These are phyloP conservation scores for Catagonus wagneri DNA, from an alignment of 2,113 vertebrate genomes.

Conservation along the genomic window DNA sequence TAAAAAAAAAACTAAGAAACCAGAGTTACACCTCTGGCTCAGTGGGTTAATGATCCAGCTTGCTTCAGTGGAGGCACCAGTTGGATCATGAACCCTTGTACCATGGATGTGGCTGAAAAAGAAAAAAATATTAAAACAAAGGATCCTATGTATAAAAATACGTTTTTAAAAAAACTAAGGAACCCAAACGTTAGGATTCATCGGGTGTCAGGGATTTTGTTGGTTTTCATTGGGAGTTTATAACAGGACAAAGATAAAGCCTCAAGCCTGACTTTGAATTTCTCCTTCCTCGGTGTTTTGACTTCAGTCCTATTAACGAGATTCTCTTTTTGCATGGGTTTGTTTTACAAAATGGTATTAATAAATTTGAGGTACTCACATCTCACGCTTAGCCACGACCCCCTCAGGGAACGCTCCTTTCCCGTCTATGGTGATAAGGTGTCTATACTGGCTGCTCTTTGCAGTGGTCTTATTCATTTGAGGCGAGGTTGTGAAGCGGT, in stretches of 20 bases:
- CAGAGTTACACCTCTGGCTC: no score
- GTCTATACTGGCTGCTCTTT: background rate
- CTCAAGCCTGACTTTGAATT: background rate
- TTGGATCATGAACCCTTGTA: no score
- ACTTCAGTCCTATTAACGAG: background rate
- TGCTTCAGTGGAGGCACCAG: no score
- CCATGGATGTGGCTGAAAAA: no score
- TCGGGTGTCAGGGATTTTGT: background rate
- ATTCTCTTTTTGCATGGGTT: background rate
- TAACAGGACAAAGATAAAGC: background rate
- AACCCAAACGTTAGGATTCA: background rate
- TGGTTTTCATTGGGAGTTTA: background rate
- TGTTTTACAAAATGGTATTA: background rate
- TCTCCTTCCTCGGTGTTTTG: background rate
- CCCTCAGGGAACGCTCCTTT: rapidly evolving
- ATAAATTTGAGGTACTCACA: background rate
- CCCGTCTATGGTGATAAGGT: background rate
- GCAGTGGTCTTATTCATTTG: background rate
- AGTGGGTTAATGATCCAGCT: no score
- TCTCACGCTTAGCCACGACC: background rate
- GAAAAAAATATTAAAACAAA: no score
- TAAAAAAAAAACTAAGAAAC: background rate
- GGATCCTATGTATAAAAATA: no score
- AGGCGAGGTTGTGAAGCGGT: background rate
- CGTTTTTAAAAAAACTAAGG: background rate